Conservation (phyloP, 2,113 vertebrate species). For the Gopherus flavomarginatus region DNA sequence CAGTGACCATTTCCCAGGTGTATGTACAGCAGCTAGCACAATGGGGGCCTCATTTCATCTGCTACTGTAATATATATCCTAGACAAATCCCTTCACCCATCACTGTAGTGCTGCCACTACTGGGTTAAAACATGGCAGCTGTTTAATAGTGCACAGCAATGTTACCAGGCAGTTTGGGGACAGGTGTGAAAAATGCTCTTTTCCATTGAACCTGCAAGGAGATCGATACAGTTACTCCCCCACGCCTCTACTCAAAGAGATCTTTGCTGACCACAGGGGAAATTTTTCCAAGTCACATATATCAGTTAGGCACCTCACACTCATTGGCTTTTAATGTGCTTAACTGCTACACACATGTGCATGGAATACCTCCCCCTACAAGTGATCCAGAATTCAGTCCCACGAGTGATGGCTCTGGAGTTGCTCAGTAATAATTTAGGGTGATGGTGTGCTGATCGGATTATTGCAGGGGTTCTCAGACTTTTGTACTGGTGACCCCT, state of each 20-base stretch:
- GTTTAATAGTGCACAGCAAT: not conserved
- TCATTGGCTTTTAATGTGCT: not conserved
- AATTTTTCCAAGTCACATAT: not conserved
- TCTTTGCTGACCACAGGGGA: not conserved
- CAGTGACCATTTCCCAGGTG: not conserved
- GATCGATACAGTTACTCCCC: not conserved
- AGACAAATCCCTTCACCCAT: not conserved
- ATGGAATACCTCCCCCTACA: not conserved
- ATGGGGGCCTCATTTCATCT: not conserved
- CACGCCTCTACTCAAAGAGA: not conserved
- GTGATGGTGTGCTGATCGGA: too few species aligned
- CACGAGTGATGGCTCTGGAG: not conserved
- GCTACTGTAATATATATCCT: not conserved
- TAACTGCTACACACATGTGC: not conserved
- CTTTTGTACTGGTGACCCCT: too few species aligned
- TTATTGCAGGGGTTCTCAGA: too few species aligned
- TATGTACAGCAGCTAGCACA: not conserved
- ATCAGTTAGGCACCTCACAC: not conserved
- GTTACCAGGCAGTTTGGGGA: not conserved
- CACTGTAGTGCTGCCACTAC: not conserved
- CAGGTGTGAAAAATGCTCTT: not conserved
- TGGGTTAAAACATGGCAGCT: not conserved
- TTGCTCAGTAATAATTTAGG: not conserved
- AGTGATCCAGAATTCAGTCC: not conserved
- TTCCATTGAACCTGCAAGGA: not conserved